Evolutionary conservation across 2,888 invertebrate species (phyloP).

Genomic region (Dexiosoma caninum): DNA sequence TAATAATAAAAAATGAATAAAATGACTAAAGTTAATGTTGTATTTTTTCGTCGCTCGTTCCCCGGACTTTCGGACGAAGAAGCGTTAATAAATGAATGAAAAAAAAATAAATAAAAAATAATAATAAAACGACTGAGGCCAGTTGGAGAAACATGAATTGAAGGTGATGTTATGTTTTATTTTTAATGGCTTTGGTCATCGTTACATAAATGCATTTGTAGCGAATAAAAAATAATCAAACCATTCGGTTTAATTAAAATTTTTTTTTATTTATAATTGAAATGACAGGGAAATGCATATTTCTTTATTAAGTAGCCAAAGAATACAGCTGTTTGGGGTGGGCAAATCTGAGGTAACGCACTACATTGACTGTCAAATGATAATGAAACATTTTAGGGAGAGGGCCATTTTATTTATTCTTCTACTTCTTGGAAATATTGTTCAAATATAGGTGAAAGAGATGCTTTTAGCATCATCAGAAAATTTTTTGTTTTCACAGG

Average conservation of each 20-base stretch:
- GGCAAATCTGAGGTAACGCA: too few species aligned
- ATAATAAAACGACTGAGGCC: neutral
- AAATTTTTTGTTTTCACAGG: too few species aligned
- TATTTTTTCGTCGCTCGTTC: neutral
- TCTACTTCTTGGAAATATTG: too few species aligned
- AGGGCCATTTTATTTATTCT: too few species aligned
- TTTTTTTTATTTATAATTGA: too few species aligned
- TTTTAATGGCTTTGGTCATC: constrained; percentile 60
- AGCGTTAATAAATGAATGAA: neutral
- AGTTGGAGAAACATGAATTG: constrained; percentile 14
- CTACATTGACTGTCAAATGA: too few species aligned
- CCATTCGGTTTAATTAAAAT: constrained; percentile 20
- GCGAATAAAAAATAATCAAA: neutral
- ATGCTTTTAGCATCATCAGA: too few species aligned
- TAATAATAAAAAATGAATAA: constrained; percentile 6
- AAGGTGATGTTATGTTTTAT: constrained; percentile 58
- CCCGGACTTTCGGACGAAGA: neutral
- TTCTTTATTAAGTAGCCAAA: neutral
- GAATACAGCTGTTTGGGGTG: too few species aligned
- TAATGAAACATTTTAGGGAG: too few species aligned
- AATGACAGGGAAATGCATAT: neutral
- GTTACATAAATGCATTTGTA: neutral
- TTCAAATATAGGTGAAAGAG: too few species aligned
- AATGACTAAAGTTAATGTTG: constrained; percentile 21
- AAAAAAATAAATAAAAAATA: neutral